A percentile compares a stretch with the other conserved stretches of the same genome.
Evolutionary conservation across 2,888 invertebrate genomes (phyloP).

Genomic region (Rhopalosiphum nymphaeae): DNA sequence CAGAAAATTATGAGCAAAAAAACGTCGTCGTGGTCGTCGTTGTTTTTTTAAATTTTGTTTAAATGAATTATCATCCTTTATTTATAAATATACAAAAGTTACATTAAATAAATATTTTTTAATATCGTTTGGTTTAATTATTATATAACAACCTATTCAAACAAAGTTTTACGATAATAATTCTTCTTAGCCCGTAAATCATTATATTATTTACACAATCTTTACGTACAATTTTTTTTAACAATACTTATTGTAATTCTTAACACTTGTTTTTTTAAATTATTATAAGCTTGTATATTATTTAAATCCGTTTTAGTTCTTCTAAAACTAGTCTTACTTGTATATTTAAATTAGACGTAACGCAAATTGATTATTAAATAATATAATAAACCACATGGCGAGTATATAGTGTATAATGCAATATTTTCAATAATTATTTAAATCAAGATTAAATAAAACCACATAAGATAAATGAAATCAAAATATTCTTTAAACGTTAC

Average conservation of each 20-base stretch:
- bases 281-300: not conserved
- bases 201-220: slow-evolving; percentile 9
- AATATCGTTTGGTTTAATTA: slow-evolving; percentile 3
- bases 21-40: not conserved
- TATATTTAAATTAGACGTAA: not conserved
- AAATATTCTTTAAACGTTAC: not conserved
- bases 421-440: not conserved
- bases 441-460: not conserved
- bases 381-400: not conserved
- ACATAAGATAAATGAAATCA: not conserved
- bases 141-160: not conserved
- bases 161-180: slow-evolving; percentile 37
- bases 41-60: slow-evolving; percentile 40
- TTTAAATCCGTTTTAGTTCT: not conserved
- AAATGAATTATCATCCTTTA: slow-evolving; percentile 27
- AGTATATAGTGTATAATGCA: not conserved
- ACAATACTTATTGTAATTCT: slow-evolving; percentile 7
- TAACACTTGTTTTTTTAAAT: not conserved
- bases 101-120: slow-evolving; percentile 8
- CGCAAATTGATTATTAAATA: not conserved
- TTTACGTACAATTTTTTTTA: not conserved
- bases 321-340: not conserved
- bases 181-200: slow-evolving; percentile 37
- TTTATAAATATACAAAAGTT: not conserved
- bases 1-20: not conserved